Evolutionary conservation across 1,140 invertebrate genomes (phyloP).

Genomic region (Drosophila insularis): DNA sequence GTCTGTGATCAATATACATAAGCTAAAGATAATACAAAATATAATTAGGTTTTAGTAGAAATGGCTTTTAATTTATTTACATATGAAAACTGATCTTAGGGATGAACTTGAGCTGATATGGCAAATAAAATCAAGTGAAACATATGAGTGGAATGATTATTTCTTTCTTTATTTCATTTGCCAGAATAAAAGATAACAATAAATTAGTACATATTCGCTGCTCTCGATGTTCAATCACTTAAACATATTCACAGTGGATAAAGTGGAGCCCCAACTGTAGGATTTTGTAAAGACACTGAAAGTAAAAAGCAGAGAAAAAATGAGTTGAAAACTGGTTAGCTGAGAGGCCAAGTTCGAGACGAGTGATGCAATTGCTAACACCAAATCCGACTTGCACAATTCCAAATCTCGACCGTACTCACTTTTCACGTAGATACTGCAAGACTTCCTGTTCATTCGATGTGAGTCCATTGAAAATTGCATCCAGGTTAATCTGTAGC

Average conservation of each 20-base stretch:
- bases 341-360: conserved; percentile 63
- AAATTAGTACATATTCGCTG: neutral
- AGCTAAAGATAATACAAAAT: neutral
- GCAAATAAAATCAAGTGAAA: neutral
- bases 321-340: conserved; percentile 17
- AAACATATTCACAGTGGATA: conserved; percentile 53
- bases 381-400: conserved; percentile 52
- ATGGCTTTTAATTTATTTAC: neutral
- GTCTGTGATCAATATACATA: neutral
- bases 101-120: conserved; percentile 42
- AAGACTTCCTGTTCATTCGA: conserved; percentile 85
- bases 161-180: too few species aligned
- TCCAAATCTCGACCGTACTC: conserved; percentile 66
- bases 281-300: conserved; percentile 75
- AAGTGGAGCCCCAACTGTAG: conserved; percentile 74
- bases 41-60: conserved; percentile 4
- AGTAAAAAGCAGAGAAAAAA: neutral
- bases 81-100: conserved; percentile 16
- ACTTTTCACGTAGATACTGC: conserved; percentile 86
- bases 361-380: conserved; percentile 66
- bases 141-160: too few species aligned
- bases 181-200: neutral
- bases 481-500: conserved; percentile 85
- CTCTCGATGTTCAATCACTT: conserved; percentile 8
- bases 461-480: conserved; percentile 85